phyloP scores from a whole-genome alignment of 2,888 invertebrate species.

The Habroteleia sp. region DNA sequence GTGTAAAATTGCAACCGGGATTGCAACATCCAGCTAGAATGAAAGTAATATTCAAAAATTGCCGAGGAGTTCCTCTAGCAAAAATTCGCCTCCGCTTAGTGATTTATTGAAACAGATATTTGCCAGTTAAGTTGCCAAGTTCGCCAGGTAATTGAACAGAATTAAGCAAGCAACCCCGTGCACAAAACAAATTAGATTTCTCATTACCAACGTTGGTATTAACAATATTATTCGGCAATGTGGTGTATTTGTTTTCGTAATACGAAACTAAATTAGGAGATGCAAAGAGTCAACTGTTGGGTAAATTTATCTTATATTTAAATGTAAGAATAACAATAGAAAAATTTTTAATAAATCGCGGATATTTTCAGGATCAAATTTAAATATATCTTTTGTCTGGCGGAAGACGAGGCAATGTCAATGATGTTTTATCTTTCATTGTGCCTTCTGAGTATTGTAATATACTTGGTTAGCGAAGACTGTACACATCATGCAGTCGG shows the following conservation, averaged over 20 bases:
- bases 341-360: no score
- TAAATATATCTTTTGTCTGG: constrained; percentile 36
- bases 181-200: background rate
- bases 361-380: constrained; percentile 35
- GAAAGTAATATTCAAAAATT: constrained; percentile 2
- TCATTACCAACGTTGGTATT: background rate
- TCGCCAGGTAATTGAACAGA: background rate
- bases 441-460: constrained; percentile 58
- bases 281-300: background rate
- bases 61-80: background rate
- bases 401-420: constrained; percentile 25
- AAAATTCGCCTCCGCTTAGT: background rate
- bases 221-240: background rate
- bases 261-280: background rate
- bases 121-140: background rate
- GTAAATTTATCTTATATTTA: no score
- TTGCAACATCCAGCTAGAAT: no score
- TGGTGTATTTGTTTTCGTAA: background rate
- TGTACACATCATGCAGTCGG: constrained; percentile 54
- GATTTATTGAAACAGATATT: background rate
- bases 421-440: constrained; percentile 41
- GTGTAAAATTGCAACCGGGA: constrained; percentile 3
- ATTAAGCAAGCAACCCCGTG: background rate
- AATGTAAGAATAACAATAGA: no score
- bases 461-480: constrained; percentile 43